These are phyloP conservation scores for Nothoprocta perdicaria DNA, from an alignment of 2,113 vertebrate species.

Conservation along the genomic window DNA sequence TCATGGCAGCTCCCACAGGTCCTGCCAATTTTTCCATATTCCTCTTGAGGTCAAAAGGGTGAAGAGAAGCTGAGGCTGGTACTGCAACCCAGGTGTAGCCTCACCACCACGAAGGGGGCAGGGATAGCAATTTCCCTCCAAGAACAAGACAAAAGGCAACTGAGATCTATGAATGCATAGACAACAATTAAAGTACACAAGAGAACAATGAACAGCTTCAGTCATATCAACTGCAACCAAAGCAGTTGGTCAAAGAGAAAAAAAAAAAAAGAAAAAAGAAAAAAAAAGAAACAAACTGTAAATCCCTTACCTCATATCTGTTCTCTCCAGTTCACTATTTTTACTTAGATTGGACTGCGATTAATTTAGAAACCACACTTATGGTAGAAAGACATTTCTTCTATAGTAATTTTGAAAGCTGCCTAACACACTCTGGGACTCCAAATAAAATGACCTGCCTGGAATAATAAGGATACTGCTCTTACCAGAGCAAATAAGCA, in stretches of 20 bases:
- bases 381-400: neutral
- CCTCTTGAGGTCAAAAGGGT: too few relatives aligned
- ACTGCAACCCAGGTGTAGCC: neutral
- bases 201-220: slow-evolving; percentile 3
- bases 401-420: neutral
- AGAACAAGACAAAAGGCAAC: neutral
- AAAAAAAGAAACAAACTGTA: neutral
- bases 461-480: neutral
- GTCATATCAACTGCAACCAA: neutral
- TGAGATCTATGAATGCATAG: neutral
- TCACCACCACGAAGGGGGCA: neutral
- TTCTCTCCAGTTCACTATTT: neutral
- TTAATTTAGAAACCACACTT: slow-evolving; percentile 6
- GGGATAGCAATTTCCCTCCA: neutral
- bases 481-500: neutral
- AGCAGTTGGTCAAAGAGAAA: neutral
- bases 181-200: neutral
- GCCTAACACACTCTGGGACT: neutral
- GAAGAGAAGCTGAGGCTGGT: neutral
- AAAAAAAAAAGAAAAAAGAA: too few relatives aligned
- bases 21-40: neutral
- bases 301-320: neutral
- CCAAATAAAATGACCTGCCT: neutral
- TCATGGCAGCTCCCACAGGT: neutral
- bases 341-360: neutral